Base-by-base conservation (phyloP, 2,888 invertebrate species). In the Euphydryas editha region DNA sequence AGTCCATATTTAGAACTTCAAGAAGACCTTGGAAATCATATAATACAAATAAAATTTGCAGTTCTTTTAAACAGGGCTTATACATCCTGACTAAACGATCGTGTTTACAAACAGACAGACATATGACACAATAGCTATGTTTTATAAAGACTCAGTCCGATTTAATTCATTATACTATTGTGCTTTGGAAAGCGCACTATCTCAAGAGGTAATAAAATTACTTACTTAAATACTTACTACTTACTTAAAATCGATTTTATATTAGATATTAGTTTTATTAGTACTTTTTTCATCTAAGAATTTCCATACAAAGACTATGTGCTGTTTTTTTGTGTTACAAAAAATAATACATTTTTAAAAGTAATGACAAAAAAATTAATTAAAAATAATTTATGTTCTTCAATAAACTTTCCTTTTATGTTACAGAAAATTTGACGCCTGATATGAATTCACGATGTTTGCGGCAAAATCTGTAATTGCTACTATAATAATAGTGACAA, bases 381-480 rank as follows among this genome's bases (percentile, higher is more conserved):
- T 44, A n/a, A n/a, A 44, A n/a, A n/a, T n/a, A 44, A 6, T 2
- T 44, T n/a, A 44, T n/a, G 15, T 51, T 2, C 8, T 49, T 24
- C 15, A 15, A 4, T 1, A 51, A 4, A 6, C 21, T 21, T 13
- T 13, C 2, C 11, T 47, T 24, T 65, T 8, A 67, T 78, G 75
- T 67, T 71, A 68, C 67, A 59, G 67, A n/a, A 10, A 59, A 72
- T 24, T n/a, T 8, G 15, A 65, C 71, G 68, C 64, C 66, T 83
- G 87, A 76, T 77, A 87, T 88, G 87, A 69, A 47, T 75, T 57
- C 73, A 82, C 65, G 62, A 87, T 84, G 83, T 62, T 68, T 21
- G 63, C 72, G 24, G 61, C 78, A 75, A 80, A 69, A 21, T 15
- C 56, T 72, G 54, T 75, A 13, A 55, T 79, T 21, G 71, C 74